phyloP scores from a whole-genome alignment of 2,113 vertebrate species.

The Apteryx owenii region DNA sequence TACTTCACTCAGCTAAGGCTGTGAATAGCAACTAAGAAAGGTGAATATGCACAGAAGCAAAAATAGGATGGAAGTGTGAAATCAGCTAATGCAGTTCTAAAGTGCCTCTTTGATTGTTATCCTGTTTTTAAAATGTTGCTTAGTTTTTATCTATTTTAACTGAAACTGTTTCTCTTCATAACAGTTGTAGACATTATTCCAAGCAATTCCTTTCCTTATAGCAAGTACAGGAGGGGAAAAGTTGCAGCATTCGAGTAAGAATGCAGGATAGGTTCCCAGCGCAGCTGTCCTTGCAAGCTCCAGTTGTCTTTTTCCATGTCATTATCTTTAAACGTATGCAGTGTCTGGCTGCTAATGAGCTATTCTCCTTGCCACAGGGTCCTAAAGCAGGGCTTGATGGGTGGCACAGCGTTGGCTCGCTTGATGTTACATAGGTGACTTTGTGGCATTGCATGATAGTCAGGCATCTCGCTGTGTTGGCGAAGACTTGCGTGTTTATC shows the following conservation, averaged over 20 bases:
- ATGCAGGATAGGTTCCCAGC: neutral
- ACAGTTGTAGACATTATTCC: neutral
- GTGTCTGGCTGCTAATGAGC: neutral
- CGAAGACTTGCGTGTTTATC: fast-evolving
- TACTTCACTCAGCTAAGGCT: neutral
- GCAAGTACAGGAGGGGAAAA: neutral
- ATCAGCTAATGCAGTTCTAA: neutral
- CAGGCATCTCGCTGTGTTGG: fast-evolving
- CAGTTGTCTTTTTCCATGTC: neutral
- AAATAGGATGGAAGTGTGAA: neutral
- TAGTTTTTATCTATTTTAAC: neutral
- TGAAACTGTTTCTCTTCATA: neutral
- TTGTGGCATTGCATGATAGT: fast-evolving
- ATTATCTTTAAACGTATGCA: neutral
- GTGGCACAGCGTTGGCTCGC: neutral
- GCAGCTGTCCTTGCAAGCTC: neutral
- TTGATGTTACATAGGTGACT: neutral
- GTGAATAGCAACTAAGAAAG: neutral
- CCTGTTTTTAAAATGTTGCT: neutral
- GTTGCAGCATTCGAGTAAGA: neutral
- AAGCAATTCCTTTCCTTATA: neutral
- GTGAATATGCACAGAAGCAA: neutral
- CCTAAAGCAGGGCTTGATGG: neutral
- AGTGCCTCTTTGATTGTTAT: neutral
- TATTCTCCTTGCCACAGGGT: neutral